Conservation (phyloP, 1,140 invertebrate species). For the Anadara kagoshimensis region DNA sequence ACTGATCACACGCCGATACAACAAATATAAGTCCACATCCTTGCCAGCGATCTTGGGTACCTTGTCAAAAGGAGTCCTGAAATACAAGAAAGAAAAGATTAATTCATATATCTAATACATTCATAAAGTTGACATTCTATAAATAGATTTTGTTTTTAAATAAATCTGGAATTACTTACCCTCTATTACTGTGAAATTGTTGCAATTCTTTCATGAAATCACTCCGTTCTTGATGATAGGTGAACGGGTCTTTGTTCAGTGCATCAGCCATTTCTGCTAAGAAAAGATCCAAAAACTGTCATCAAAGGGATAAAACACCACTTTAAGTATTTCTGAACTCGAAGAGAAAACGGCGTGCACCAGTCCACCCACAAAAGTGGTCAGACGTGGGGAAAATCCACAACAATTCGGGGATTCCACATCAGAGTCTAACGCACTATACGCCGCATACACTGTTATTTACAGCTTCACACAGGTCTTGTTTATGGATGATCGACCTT, state of each 20-base stretch:
- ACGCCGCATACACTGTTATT: slow-evolving; percentile 50
- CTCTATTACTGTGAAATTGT: slow-evolving; percentile 88
- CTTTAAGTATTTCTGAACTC: slow-evolving; percentile 26
- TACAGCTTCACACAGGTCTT: slow-evolving; percentile 50
- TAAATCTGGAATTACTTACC: slow-evolving; percentile 78
- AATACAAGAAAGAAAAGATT: slow-evolving; percentile 47
- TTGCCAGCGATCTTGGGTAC: slow-evolving; percentile 89
- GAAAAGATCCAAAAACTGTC: slow-evolving; percentile 42
- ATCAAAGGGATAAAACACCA: slow-evolving; percentile 29
- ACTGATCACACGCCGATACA: slow-evolving; percentile 92
- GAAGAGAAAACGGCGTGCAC: slow-evolving; percentile 28
- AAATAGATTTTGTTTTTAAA: slow-evolving; percentile 29
- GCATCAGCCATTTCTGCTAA: slow-evolving; percentile 77
- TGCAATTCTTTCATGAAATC: slow-evolving; percentile 86
- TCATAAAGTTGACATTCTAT: neutral
- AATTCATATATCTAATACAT: neutral
- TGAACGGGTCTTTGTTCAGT: slow-evolving; percentile 83
- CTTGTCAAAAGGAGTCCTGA: slow-evolving; percentile 85
- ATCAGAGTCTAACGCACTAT: slow-evolving; percentile 48
- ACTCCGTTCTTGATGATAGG: slow-evolving; percentile 82
- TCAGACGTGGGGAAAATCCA: slow-evolving; percentile 66
- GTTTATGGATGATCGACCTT: slow-evolving; percentile 45
- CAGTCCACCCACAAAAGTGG: slow-evolving; percentile 54
- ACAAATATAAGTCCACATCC: slow-evolving; percentile 91
- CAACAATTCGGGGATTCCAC: slow-evolving; percentile 67